Evolutionary conservation across 2,888 invertebrate species (phyloP), one percentile per base, ranked within the genome.

Genomic region (Diplazon laetatorius): DNA sequence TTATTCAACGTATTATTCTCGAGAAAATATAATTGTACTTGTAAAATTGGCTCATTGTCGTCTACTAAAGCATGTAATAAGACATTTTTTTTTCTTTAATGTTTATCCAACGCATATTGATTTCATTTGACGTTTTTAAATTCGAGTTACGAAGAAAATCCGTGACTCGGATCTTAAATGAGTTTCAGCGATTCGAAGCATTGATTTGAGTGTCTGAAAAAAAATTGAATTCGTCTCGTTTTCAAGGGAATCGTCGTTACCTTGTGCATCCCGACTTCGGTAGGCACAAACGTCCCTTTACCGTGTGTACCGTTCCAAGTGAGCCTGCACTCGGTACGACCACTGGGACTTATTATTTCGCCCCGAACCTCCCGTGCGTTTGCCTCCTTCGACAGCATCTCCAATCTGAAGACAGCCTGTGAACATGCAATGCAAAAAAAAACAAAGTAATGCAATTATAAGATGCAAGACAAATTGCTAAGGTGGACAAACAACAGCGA

Each of bases 191-290:
- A n/a, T n/a, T n/a, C n/a, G n/a, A n/a, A n/a, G n/a, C n/a, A n/a
- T n/a, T n/a, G n/a, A n/a, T n/a, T n/a, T n/a, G n/a, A n/a, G n/a
- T n/a, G n/a, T n/a, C n/a, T n/a, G n/a, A n/a, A n/a, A n/a, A n/a
- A n/a, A n/a, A n/a, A n/a, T n/a, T n/a, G n/a, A n/a, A n/a, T n/a
- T n/a, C n/a, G n/a, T n/a, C 4, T 30, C 30, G 30, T 30, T 6
- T 30, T 30, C 30, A 2, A 30, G 30, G 30, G 6, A 30, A 5
- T 30, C 6, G 30, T 30, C 2, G 30, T 30, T 2, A 94, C 94
- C 92, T 97, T 97, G 90, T 98, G 98, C 95, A 97, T 97, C 81
- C 98, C 98, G 84, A 97, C 95, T 91, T 97, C 97, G 81, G 95
- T 95, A 0, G 98, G 97, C 8, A 96, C 93, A 87, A 97, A 98